Conservation (phyloP, 2,113 vertebrate species). For the Ranitomeya variabilis region DNA sequence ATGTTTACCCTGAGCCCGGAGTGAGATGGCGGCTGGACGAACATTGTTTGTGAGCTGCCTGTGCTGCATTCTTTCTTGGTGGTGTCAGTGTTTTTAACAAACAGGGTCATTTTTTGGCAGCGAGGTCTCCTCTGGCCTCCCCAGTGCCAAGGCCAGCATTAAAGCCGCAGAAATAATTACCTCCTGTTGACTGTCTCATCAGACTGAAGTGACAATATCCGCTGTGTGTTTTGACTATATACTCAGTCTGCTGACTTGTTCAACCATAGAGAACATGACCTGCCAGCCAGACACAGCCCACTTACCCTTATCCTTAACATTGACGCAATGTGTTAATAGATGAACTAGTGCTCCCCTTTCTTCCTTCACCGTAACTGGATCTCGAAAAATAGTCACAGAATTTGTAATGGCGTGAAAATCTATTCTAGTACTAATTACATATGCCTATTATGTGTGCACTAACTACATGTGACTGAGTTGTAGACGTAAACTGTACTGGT, state of each 20-base stretch:
- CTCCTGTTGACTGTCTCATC: slow-evolving; percentile 55
- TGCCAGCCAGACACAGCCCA: not conserved
- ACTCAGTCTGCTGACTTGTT: slow-evolving; percentile 49
- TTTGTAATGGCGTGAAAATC: not conserved
- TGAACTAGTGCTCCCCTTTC: not conserved
- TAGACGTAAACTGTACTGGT: too few species aligned
- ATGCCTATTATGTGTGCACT: too few species aligned
- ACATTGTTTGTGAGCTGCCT: slow-evolving; percentile 43
- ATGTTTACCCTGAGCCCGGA: slow-evolving; percentile 50
- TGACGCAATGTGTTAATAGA: not conserved
- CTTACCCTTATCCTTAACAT: slow-evolving; percentile 13
- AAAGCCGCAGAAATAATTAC: slow-evolving; percentile 56
- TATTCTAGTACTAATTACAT: too few species aligned
- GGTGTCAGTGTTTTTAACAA: slow-evolving; percentile 56
- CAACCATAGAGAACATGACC: slow-evolving; percentile 9
- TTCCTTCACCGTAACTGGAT: not conserved
- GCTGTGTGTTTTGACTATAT: slow-evolving; percentile 52
- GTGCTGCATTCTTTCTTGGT: slow-evolving; percentile 45
- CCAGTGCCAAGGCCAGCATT: slow-evolving; percentile 51
- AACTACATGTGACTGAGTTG: too few species aligned
- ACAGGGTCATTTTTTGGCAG: slow-evolving; percentile 54
- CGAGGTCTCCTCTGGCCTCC: slow-evolving; percentile 33
- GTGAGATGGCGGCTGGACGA: slow-evolving; percentile 15
- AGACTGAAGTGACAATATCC: slow-evolving; percentile 45
- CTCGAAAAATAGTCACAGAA: not conserved